Base-by-base conservation (phyloP, 2,888 invertebrate genomes). In the Camponotus fellah region DNA sequence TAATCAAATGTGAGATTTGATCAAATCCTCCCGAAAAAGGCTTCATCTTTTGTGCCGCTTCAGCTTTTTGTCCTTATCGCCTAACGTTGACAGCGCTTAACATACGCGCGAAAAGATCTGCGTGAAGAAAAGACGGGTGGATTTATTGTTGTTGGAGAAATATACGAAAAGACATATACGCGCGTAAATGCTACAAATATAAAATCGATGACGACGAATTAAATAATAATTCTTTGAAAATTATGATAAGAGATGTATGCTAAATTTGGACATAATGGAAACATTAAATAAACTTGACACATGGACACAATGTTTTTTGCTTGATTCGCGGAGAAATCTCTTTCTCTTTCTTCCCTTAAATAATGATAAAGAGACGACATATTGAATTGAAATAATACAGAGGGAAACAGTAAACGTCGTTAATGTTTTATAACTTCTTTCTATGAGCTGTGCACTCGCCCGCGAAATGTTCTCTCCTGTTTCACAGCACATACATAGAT, bases 1-100 rank as follows among this genome's bases (percentile, higher is more conserved):
- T 91, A 92, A 92, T 92, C 88, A 90, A 91, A 91, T 91, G 83
- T 89, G 89, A 88, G 92, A 93, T 92, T 92, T 90, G 91, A 92
- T 92, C 89, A 92, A 92, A 92, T 92, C 92, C n/a, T 89, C 86
- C 90, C 88, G 89, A 90, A 91, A 92, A 89, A 88, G 92, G 92
- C 91, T 93, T 92, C 91, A 87, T 90, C 84, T 87, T 88, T 90
- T 53, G 40, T n/a, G n/a, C 17, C 26, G 26, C 85, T 26, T 26
- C 26, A 2, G 26, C 26, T 26, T 26, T 26, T 26, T 26, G 87
- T 90, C 86, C 82, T 89, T 89, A 87, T 91, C 89, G 88, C 86
- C 71, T 12, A 46, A 64, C 17, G 86, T 88, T 86, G 85, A 84
- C 72, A 87, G 68, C 85, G 80, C 2, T 84, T 68, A 69, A 60